A percentile compares a stretch with the other conserved stretches of the same genome.
These are phyloP conservation scores for Phasia obesa DNA, from an alignment of 2,888 invertebrate species.

Conservation along the genomic window DNA sequence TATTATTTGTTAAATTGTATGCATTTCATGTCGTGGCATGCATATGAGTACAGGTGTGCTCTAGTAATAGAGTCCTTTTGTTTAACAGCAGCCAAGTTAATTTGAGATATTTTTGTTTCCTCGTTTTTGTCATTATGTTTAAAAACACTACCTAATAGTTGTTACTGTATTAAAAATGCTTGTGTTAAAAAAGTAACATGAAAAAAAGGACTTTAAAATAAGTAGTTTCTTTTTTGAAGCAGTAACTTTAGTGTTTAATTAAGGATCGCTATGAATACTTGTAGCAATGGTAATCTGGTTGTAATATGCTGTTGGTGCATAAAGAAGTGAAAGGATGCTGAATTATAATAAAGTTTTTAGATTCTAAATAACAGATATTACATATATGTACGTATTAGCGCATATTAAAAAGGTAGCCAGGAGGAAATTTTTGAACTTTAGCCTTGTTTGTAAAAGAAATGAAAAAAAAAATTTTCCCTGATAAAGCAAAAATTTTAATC, in stretches of 20 bases:
- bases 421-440: too few species aligned
- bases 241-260: constrained; percentile 57
- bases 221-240: constrained; percentile 20
- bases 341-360: background rate
- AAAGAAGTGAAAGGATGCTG: background rate
- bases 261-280: constrained; percentile 8
- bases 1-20: constrained; percentile 25
- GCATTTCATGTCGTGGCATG: background rate
- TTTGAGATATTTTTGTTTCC: constrained; percentile 32
- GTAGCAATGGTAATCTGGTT: constrained; percentile 4
- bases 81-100: constrained; percentile 60
- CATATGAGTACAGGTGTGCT: background rate
- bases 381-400: background rate
- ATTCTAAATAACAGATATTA: background rate
- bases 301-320: background rate
- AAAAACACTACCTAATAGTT: constrained; percentile 38
- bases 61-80: constrained; percentile 52
- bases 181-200: background rate
- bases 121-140: constrained; percentile 23
- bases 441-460: too few species aligned
- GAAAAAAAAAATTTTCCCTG: too few species aligned
- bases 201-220: background rate
- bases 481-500: too few species aligned
- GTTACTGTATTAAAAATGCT: constrained; percentile 32
- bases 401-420: background rate